A percentile compares a stretch with the other conserved stretches of the same genome.
Conservation (phyloP, 2,888 invertebrate genomes). For the Miltochrista miniata region DNA sequence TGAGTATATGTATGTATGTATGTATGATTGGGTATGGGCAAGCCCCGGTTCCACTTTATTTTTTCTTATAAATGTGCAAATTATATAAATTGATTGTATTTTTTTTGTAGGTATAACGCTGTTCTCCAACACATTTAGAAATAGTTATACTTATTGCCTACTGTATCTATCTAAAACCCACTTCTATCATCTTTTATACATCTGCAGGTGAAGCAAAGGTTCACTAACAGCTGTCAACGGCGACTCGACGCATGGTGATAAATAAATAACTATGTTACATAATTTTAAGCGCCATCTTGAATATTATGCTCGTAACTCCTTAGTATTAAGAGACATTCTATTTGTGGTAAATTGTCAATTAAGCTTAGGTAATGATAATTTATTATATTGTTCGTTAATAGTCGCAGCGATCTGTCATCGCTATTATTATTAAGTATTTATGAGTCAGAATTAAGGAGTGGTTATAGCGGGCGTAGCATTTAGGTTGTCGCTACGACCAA, state of each 20-base stretch:
- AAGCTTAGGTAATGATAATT: slow-evolving; percentile 28
- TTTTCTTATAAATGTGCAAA: too few species aligned
- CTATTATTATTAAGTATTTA: slow-evolving; percentile 24
- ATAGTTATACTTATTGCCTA: too few species aligned
- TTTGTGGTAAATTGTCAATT: slow-evolving; percentile 32
- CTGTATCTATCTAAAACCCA: too few species aligned
- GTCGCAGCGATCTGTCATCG: slow-evolving; percentile 28
- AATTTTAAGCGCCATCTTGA: neutral
- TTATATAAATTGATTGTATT: too few species aligned
- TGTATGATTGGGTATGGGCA: too few species aligned
- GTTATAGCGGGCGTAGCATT: slow-evolving; percentile 22
- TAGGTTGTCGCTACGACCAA: slow-evolving; percentile 23
- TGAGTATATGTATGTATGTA: too few species aligned
- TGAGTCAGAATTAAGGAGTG: slow-evolving; percentile 37
- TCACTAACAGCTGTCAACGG: too few species aligned
- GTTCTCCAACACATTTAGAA: too few species aligned
- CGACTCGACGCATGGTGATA: neutral
- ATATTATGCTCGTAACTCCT: neutral
- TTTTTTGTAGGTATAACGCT: too few species aligned
- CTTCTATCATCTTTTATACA: too few species aligned
- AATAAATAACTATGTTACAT: neutral
- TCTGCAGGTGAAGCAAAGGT: too few species aligned
- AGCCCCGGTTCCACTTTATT: too few species aligned
- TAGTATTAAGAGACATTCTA: slow-evolving; percentile 2
- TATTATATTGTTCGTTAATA: slow-evolving; percentile 27